Conservation (phyloP, 2,888 invertebrate genomes). For the Aelia acuminata region DNA sequence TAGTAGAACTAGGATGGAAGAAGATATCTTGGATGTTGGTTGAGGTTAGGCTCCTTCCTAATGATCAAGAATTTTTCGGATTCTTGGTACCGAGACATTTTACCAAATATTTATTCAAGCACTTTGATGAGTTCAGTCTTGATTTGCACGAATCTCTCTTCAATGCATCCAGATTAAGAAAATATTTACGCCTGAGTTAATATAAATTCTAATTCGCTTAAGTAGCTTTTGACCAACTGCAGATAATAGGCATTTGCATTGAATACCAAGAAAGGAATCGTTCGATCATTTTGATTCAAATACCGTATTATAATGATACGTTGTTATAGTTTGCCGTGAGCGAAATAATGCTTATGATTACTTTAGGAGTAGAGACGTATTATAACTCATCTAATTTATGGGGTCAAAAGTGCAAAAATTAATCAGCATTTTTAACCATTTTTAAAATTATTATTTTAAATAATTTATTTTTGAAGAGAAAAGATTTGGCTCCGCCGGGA, state of each 20-base stretch:
- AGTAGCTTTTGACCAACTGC: not conserved
- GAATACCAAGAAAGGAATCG: not conserved
- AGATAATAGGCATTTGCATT: slow-evolving; percentile 12
- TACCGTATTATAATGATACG: not conserved
- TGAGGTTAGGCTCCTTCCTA: not conserved
- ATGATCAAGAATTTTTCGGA: not conserved
- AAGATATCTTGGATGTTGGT: not conserved
- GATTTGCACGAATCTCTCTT: not conserved
- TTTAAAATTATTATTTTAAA: too few relatives aligned
- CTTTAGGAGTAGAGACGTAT: not conserved
- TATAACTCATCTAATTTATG: not conserved
- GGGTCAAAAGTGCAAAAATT: too few relatives aligned
- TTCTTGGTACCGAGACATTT: not conserved
- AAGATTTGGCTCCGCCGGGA: too few relatives aligned
- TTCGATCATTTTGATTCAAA: not conserved
- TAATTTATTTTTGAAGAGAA: too few relatives aligned
- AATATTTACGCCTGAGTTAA: not conserved
- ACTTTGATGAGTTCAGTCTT: not conserved
- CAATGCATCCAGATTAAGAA: not conserved
- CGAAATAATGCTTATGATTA: not conserved
- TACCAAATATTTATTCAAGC: not conserved
- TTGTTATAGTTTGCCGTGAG: not conserved
- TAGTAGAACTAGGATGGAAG: not conserved
- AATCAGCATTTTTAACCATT: too few relatives aligned
- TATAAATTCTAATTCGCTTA: not conserved